Conservation (phyloP, 1,140 invertebrate genomes). For the Anastatus disparis region DNA sequence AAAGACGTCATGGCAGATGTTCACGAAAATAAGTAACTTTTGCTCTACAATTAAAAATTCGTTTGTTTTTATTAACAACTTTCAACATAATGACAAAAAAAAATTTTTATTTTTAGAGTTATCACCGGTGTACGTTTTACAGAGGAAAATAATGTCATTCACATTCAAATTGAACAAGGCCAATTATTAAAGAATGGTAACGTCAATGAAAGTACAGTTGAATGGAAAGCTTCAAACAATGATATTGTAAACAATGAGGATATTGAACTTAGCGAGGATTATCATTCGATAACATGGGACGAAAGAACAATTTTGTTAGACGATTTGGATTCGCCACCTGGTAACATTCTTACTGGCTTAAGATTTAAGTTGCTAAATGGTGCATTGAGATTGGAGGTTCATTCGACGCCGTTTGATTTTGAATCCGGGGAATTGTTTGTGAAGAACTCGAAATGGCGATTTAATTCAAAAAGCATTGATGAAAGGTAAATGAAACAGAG, state of each 20-base stretch:
- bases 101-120: no score
- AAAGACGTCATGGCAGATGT: not conserved
- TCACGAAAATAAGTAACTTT: not conserved
- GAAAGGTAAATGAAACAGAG: no score
- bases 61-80: no score
- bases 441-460: not conserved
- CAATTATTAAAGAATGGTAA: not conserved
- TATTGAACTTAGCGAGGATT: not conserved
- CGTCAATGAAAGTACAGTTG: not conserved
- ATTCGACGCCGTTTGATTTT: not conserved
- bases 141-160: not conserved
- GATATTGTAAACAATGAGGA: not conserved
- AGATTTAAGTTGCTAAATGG: not conserved
- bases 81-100: no score
- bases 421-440: not conserved
- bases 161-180: conserved; percentile 4
- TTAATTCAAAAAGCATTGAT: no score
- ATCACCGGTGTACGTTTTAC: not conserved
- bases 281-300: not conserved
- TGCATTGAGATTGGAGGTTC: not conserved
- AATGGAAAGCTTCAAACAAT: not conserved
- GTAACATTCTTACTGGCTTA: not conserved
- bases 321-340: not conserved
- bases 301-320: not conserved
- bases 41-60: not conserved